A percentile compares a stretch with the other conserved stretches of the same genome.
Evolutionary conservation across 1,140 invertebrate species (phyloP).

Genomic region (Orussus abietinus): DNA sequence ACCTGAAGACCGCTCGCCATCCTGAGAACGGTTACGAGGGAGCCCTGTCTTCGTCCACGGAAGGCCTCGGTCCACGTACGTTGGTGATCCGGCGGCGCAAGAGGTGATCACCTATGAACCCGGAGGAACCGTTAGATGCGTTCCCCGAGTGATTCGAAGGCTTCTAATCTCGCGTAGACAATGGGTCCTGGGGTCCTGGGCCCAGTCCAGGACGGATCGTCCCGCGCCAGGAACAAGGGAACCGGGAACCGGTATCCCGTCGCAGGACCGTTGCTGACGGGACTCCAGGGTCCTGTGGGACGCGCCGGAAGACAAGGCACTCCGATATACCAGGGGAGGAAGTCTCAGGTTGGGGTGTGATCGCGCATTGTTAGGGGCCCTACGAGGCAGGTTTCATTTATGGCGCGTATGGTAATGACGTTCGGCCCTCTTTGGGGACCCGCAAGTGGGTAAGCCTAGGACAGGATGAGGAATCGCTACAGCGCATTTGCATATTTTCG

Average conservation of each 20-base stretch:
- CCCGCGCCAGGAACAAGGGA: slow-evolving; percentile 36
- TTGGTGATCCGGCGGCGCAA: too few relatives aligned
- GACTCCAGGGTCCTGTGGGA: slow-evolving; percentile 4
- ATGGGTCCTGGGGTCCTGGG: slow-evolving; percentile 9
- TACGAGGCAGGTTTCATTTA: slow-evolving; percentile 48
- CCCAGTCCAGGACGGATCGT: slow-evolving; percentile 37
- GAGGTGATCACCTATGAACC: slow-evolving; percentile 28
- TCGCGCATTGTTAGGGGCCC: slow-evolving; percentile 23
- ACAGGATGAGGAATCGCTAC: slow-evolving; percentile 29
- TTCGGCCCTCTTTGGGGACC: slow-evolving; percentile 6
- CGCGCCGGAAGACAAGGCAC: neutral
- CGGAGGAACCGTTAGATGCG: slow-evolving; percentile 32
- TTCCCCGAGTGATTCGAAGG: slow-evolving; percentile 21
- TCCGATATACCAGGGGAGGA: slow-evolving; percentile 14
- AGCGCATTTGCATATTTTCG: slow-evolving; percentile 49
- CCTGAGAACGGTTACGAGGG: too few relatives aligned
- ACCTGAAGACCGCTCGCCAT: too few relatives aligned
- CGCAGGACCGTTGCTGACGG: slow-evolving; percentile 46
- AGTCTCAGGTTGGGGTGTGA: slow-evolving; percentile 26
- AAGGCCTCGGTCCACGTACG: too few relatives aligned
- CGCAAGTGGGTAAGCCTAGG: slow-evolving; percentile 24
- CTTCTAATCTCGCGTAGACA: slow-evolving; percentile 29
- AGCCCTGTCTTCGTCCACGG: too few relatives aligned
- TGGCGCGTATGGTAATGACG: slow-evolving; percentile 44
- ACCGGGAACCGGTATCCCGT: slow-evolving; percentile 51